Conservation (phyloP, 2,888 invertebrate species). For the Ennomos quercinarius region DNA sequence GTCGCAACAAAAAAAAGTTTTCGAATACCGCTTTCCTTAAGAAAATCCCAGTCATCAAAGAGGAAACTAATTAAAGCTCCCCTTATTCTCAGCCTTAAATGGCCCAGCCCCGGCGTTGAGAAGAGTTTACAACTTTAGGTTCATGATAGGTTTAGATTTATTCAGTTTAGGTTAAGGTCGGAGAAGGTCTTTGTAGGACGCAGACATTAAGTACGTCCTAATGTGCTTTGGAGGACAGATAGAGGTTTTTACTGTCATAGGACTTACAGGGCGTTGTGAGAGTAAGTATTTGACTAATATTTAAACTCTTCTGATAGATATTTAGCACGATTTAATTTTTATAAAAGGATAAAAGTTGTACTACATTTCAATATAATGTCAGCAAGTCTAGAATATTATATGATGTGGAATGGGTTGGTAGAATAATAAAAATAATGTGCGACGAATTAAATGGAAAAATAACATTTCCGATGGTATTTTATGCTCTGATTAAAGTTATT, state of each 20-base stretch:
- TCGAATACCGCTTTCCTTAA: conserved; percentile 27
- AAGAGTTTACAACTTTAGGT: conserved; percentile 25
- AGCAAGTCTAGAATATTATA: too few relatives aligned
- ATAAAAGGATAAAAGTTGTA: too few relatives aligned
- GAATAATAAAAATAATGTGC: too few relatives aligned
- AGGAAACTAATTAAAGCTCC: conserved; percentile 37
- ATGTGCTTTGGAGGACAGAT: conserved; percentile 3
- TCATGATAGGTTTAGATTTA: background rate
- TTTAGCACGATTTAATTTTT: too few relatives aligned
- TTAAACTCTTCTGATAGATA: too few relatives aligned
- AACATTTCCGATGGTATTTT: too few relatives aligned
- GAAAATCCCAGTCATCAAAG: conserved; percentile 33
- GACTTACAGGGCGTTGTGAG: conserved; percentile 1
- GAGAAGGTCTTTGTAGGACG: conserved; percentile 6
- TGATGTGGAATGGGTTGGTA: too few relatives aligned
- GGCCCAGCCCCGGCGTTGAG: conserved; percentile 19
- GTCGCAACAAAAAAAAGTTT: conserved; percentile 26
- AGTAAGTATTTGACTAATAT: background rate
- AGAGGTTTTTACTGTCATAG: conserved; percentile 3
- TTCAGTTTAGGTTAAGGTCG: conserved; percentile 5
- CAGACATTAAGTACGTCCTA: conserved; percentile 6
- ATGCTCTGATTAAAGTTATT: too few relatives aligned
- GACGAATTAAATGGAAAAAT: too few relatives aligned
- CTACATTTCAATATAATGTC: too few relatives aligned
- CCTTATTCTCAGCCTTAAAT: conserved; percentile 27